These are phyloP conservation scores for Oligia fasciuncula DNA, from an alignment of 2,888 invertebrate species.

Conservation along the genomic window DNA sequence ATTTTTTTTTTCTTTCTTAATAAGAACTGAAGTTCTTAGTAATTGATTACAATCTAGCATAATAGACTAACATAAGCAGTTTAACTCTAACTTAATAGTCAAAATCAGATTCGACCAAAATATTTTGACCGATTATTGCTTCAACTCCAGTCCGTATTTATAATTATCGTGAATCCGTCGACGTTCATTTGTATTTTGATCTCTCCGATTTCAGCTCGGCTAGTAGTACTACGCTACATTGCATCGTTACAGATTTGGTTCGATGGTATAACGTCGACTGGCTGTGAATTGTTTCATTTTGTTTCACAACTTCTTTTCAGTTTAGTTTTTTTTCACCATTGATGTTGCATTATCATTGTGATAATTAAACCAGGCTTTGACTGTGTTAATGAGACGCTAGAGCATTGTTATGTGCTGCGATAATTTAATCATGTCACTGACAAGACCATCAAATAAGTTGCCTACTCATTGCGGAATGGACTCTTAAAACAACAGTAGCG, in stretches of 20 bases:
- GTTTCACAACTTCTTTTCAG: neutral
- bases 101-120: slow-evolving; percentile 4
- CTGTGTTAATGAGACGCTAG: neutral
- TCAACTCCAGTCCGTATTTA: slow-evolving; percentile 24
- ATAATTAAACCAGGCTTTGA: neutral
- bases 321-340: neutral
- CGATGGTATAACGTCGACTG: slow-evolving; percentile 4
- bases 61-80: neutral
- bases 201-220: slow-evolving; percentile 27
- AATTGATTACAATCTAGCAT: neutral
- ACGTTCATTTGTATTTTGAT: slow-evolving; percentile 44
- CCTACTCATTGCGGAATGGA: neutral
- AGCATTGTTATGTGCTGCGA: neutral
- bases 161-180: slow-evolving; percentile 23
- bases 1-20: neutral
- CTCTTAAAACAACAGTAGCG: neutral
- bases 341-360: neutral
- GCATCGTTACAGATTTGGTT: slow-evolving; percentile 23
- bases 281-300: slow-evolving; percentile 32
- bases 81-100: neutral
- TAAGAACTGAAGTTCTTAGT: neutral
- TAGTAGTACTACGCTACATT: slow-evolving; percentile 28
- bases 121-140: slow-evolving; percentile 16
- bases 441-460: neutral
- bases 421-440: neutral